Conservation (phyloP, 2,888 invertebrate genomes). For the Drosophila crucigera region DNA sequence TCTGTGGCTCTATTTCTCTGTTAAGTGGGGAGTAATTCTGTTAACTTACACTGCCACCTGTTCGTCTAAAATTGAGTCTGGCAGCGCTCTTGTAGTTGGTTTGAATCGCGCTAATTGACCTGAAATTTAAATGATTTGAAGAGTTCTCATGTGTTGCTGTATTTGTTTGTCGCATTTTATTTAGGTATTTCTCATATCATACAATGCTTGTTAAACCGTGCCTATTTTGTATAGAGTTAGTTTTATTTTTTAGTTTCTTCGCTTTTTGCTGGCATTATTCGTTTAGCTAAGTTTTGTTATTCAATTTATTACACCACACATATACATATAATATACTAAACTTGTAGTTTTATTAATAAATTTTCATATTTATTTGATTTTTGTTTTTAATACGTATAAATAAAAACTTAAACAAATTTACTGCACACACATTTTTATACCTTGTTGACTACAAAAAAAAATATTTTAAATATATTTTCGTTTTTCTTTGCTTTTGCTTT, state of each 20-base stretch:
- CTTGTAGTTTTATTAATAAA: slow-evolving; percentile 53
- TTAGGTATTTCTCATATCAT: slow-evolving; percentile 55
- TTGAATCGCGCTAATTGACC: neutral
- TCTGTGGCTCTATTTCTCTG: slow-evolving; percentile 10
- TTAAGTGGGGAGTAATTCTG: slow-evolving; percentile 29
- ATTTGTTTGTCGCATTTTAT: slow-evolving; percentile 43
- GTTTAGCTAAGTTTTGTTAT: slow-evolving; percentile 44
- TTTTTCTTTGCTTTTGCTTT: slow-evolving; percentile 20
- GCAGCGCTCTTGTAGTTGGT: slow-evolving; percentile 24
- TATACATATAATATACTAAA: slow-evolving; percentile 59
- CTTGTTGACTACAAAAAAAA: slow-evolving; percentile 71
- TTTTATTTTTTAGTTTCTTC: slow-evolving; percentile 19
- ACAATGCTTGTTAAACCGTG: slow-evolving; percentile 62
- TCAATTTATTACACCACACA: slow-evolving; percentile 70
- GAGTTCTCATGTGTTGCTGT: neutral
- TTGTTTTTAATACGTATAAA: slow-evolving; percentile 74
- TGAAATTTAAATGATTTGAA: slow-evolving; percentile 30
- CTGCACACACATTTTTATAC: slow-evolving; percentile 73
- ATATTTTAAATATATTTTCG: slow-evolving; percentile 46
- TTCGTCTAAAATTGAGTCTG: slow-evolving; percentile 16
- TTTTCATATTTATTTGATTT: slow-evolving; percentile 59
- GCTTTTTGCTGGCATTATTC: slow-evolving; percentile 25
- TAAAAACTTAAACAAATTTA: slow-evolving; percentile 82
- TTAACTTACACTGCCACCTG: slow-evolving; percentile 7
- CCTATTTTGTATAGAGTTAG: slow-evolving; percentile 51